These are phyloP conservation scores for Eupithecia pulchellata DNA, from an alignment of 2,888 invertebrate species.

Conservation along the genomic window DNA sequence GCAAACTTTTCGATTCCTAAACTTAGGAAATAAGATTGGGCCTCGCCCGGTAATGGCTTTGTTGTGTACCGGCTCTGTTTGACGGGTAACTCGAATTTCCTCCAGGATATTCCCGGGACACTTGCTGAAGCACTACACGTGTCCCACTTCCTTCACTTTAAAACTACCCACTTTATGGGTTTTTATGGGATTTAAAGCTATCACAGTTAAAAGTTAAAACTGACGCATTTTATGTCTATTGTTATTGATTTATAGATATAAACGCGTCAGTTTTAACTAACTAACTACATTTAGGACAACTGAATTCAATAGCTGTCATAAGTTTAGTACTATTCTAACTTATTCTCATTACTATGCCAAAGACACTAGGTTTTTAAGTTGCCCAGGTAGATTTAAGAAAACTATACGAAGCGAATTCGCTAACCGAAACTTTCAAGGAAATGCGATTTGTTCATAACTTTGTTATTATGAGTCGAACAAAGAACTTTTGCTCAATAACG, in stretches of 20 bases:
- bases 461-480: conserved; percentile 54
- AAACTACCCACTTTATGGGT: conserved; percentile 43
- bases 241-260: too few relatives aligned
- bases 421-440: conserved; percentile 39
- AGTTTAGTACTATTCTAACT: neutral
- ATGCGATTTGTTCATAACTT: conserved; percentile 52
- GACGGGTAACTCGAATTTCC: conserved; percentile 66
- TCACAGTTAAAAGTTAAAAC: neutral
- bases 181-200: conserved; percentile 17
- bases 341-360: neutral
- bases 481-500: conserved; percentile 63
- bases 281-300: too few relatives aligned
- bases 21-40: conserved; percentile 71
- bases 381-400: neutral
- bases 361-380: neutral
- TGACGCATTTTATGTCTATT: neutral
- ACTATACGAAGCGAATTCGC: conserved; percentile 20
- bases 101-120: conserved; percentile 65
- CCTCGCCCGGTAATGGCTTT: conserved; percentile 73
- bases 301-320: too few relatives aligned
- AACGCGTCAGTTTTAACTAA: too few relatives aligned
- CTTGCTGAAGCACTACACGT: conserved; percentile 60
- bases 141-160: conserved; percentile 54
- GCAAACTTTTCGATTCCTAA: conserved; percentile 63
- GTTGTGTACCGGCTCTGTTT: conserved; percentile 72